Evolutionary conservation across 2,113 vertebrate genomes (phyloP).

Genomic region (Baryphthengus martii): DNA sequence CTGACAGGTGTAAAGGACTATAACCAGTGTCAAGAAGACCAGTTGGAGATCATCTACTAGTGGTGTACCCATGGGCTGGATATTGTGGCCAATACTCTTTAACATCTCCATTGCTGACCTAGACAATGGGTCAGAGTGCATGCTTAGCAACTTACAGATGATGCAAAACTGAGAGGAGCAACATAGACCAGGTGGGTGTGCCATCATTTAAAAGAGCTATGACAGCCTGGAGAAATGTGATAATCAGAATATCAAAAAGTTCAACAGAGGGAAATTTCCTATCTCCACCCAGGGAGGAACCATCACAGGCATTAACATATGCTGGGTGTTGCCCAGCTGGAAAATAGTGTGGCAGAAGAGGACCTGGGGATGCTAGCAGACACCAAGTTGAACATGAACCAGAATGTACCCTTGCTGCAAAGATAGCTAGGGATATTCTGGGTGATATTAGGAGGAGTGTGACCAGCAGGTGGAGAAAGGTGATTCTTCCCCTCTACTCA

Average conservation of each 20-base stretch:
- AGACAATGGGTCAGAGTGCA: background rate
- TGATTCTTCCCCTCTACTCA: background rate
- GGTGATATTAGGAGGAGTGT: background rate
- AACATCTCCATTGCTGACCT: background rate
- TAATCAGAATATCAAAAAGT: background rate
- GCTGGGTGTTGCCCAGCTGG: rapidly evolving
- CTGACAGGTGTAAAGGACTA: background rate
- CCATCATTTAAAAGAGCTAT: background rate
- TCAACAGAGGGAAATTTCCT: background rate
- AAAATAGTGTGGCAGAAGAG: background rate
- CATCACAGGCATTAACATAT: background rate
- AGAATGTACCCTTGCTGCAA: background rate
- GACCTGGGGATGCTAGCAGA: background rate
- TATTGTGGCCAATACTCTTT: rapidly evolving
- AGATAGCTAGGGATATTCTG: background rate
- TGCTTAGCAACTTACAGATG: background rate
- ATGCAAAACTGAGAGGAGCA: background rate
- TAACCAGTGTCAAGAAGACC: background rate
- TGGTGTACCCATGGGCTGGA: rapidly evolving
- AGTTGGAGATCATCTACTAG: background rate
- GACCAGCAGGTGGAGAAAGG: rapidly evolving
- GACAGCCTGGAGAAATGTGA: background rate
- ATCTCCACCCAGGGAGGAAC: background rate
- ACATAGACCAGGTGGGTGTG: background rate
- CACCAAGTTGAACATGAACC: background rate